phyloP scores from a whole-genome alignment of 2,113 vertebrate species.

The Cisticola juncidis region DNA sequence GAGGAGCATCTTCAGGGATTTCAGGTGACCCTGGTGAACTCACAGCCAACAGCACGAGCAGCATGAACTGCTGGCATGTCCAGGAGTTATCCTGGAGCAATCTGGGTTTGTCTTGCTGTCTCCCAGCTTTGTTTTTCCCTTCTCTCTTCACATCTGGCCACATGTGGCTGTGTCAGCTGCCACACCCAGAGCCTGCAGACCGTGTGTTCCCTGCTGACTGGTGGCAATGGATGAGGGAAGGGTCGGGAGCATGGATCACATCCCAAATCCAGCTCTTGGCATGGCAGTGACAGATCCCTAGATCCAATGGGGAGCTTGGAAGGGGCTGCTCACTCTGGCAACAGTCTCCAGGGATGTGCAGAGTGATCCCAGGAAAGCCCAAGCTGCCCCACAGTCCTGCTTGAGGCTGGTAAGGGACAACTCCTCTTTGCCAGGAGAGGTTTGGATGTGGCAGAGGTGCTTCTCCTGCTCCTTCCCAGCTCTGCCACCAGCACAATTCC shows the following conservation, averaged over 20 bases:
- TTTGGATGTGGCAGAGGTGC: neutral
- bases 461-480: neutral
- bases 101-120: neutral
- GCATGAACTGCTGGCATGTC: rapidly evolving
- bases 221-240: neutral
- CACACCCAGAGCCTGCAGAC: neutral
- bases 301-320: rapidly evolving
- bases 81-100: rapidly evolving
- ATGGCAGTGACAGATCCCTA: neutral
- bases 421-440: neutral
- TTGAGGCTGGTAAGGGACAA: rapidly evolving
- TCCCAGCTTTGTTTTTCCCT: neutral
- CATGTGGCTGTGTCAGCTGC: neutral
- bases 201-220: neutral
- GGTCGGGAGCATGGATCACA: rapidly evolving
- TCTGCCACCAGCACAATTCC: neutral
- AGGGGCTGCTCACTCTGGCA: neutral
- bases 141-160: neutral
- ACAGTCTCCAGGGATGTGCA: neutral
- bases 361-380: neutral
- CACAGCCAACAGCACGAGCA: rapidly evolving
- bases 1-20: neutral
- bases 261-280: neutral
- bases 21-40: neutral
- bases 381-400: neutral